Evolutionary conservation across 2,797 vertebrate genomes (phyloP).

Genomic region (Falco berigora): DNA sequence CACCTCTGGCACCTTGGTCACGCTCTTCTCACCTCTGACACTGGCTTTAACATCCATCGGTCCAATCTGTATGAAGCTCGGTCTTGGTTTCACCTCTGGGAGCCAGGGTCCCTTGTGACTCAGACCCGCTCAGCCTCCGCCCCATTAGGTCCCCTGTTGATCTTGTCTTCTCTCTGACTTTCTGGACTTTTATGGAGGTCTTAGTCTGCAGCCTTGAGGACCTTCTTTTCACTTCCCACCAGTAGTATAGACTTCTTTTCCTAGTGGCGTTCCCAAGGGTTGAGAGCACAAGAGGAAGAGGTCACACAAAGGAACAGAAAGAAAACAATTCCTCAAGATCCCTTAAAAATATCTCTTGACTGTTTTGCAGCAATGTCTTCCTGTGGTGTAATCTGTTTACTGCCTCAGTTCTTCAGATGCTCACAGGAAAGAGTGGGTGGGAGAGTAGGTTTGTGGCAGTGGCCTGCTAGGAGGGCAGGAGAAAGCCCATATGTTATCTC

Average conservation of each 20-base stretch:
- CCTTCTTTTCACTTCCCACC: background rate
- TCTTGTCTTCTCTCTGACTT: background rate
- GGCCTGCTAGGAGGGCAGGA: background rate
- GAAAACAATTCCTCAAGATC: background rate
- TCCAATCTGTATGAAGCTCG: background rate
- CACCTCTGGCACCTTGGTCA: background rate
- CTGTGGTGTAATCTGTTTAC: background rate
- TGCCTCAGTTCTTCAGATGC: background rate
- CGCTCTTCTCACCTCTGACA: background rate
- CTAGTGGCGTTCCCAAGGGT: background rate
- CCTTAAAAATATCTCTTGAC: background rate
- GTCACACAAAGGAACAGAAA: background rate
- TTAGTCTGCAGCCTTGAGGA: background rate
- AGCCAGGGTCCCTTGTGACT: background rate
- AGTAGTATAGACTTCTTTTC: background rate
- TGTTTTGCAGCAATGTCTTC: background rate
- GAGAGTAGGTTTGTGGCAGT: background rate
- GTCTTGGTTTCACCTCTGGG: background rate
- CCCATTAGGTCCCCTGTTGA: accelerated
- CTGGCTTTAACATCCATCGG: background rate
- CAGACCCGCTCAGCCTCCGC: background rate
- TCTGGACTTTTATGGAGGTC: background rate
- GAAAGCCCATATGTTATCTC: background rate
- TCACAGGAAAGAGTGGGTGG: background rate
- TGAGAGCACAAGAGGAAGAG: background rate